Conservation (phyloP, 1,140 invertebrate species). For the Melipona quadrifasciata region DNA sequence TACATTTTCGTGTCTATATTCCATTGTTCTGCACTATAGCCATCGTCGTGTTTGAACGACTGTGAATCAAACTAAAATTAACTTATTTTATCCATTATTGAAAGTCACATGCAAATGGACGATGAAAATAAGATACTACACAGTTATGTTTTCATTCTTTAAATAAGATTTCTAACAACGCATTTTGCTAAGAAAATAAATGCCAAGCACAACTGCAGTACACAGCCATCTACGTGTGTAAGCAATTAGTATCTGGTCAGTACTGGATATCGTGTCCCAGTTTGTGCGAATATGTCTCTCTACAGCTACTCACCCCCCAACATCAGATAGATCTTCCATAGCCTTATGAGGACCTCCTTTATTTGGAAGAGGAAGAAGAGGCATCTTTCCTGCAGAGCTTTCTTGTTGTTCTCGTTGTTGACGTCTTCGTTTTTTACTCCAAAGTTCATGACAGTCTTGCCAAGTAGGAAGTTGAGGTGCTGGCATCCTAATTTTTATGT, state of each 20-base stretch:
- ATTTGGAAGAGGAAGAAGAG: slow-evolving; percentile 73
- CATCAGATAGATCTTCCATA: slow-evolving; percentile 80
- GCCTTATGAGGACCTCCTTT: slow-evolving; percentile 77
- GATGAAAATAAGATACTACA: slow-evolving; percentile 56
- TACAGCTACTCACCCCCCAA: slow-evolving; percentile 83
- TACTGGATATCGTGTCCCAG: slow-evolving; percentile 58
- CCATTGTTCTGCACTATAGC: slow-evolving; percentile 64
- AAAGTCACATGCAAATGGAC: slow-evolving; percentile 58
- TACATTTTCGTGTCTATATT: slow-evolving; percentile 58
- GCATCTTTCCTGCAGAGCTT: slow-evolving; percentile 73
- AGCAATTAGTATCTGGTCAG: slow-evolving; percentile 69
- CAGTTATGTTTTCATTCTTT: slow-evolving; percentile 42
- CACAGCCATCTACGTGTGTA: slow-evolving; percentile 68
- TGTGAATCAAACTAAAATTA: slow-evolving; percentile 69
- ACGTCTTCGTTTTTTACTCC: slow-evolving; percentile 95
- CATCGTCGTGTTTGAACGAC: slow-evolving; percentile 67
- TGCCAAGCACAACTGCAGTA: slow-evolving; percentile 71
- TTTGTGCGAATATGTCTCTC: slow-evolving; percentile 63
- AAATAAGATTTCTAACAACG: slow-evolving; percentile 57
- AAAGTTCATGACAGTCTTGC: slow-evolving; percentile 99
- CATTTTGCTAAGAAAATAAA: slow-evolving; percentile 67
- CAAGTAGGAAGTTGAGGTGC: slow-evolving; percentile 93
- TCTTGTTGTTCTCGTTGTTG: slow-evolving; percentile 91
- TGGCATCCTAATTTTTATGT: slow-evolving; percentile 85
- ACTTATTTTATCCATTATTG: slow-evolving; percentile 62